Evolutionary conservation across 2,797 vertebrate species (phyloP).

Genomic region (Limosa lapponica): DNA sequence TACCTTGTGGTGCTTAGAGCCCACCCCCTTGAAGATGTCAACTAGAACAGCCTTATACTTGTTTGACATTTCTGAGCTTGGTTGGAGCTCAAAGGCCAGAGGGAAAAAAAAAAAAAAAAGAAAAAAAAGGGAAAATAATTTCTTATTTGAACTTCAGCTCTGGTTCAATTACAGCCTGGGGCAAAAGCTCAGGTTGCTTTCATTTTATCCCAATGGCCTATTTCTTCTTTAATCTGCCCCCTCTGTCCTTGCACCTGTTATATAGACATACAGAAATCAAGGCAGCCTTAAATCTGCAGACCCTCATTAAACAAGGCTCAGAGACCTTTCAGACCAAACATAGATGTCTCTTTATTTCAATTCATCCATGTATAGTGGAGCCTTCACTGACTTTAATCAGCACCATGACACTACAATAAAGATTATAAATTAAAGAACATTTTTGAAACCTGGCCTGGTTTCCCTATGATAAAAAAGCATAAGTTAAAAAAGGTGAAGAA

Average conservation of each 20-base stretch:
- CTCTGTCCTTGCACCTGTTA: background rate
- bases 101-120: background rate
- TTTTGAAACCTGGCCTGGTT: background rate
- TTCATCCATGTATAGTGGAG: background rate
- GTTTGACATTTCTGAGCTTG: background rate
- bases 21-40: background rate
- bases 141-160: slow-evolving; percentile 20
- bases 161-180: background rate
- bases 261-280: background rate
- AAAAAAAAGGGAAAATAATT: background rate
- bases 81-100: background rate
- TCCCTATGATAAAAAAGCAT: background rate
- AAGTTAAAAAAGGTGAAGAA: slow-evolving; percentile 34
- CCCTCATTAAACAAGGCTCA: slow-evolving; percentile 7
- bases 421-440: slow-evolving; percentile 12
- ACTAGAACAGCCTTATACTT: background rate
- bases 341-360: background rate
- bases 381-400: slow-evolving; percentile 17
- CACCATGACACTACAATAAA: background rate
- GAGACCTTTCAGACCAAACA: background rate
- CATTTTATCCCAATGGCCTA: slow-evolving; percentile 7
- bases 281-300: background rate
- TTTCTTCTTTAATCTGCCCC: slow-evolving; percentile 5
- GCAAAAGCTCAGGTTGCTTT: slow-evolving; percentile 14
- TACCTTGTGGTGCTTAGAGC: background rate